phyloP scores from a whole-genome alignment of 2,113 vertebrate genomes.

The Dipodomys ordii region DNA sequence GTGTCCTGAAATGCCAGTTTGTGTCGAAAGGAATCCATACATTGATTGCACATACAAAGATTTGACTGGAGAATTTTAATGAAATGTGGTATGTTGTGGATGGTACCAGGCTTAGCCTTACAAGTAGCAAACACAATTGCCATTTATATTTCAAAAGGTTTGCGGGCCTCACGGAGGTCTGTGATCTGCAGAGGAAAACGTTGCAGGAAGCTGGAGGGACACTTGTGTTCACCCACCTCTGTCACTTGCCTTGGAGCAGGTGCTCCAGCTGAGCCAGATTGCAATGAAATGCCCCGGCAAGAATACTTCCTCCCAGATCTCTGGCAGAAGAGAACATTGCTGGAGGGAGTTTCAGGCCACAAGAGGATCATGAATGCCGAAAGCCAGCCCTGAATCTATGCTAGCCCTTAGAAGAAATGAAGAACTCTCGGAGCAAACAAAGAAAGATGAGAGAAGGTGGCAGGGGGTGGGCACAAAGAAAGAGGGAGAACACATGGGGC shows the following conservation, averaged over 20 bases:
- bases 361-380: neutral
- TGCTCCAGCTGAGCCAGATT: neutral
- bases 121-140: slow-evolving; percentile 37
- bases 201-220: neutral
- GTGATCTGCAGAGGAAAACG: slow-evolving; percentile 35
- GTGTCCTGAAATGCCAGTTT: slow-evolving; percentile 57
- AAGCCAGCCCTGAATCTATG: slow-evolving; percentile 29
- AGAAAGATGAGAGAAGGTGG: neutral
- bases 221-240: neutral
- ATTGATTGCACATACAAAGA: neutral
- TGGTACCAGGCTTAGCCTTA: slow-evolving; percentile 48
- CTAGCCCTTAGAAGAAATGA: slow-evolving; percentile 54
- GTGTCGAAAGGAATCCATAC: slow-evolving; percentile 67
- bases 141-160: slow-evolving; percentile 72
- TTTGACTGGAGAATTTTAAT: slow-evolving; percentile 46
- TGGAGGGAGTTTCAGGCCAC: neutral
- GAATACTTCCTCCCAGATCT: accelerated
- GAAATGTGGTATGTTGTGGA: neutral
- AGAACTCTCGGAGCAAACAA: neutral
- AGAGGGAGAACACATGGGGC: neutral
- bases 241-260: accelerated
- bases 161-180: neutral
- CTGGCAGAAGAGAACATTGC: slow-evolving; percentile 10
- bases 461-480: neutral
- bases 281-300: neutral